Conservation (phyloP, 1,140 invertebrate species). For the Plodia interpunctella region DNA sequence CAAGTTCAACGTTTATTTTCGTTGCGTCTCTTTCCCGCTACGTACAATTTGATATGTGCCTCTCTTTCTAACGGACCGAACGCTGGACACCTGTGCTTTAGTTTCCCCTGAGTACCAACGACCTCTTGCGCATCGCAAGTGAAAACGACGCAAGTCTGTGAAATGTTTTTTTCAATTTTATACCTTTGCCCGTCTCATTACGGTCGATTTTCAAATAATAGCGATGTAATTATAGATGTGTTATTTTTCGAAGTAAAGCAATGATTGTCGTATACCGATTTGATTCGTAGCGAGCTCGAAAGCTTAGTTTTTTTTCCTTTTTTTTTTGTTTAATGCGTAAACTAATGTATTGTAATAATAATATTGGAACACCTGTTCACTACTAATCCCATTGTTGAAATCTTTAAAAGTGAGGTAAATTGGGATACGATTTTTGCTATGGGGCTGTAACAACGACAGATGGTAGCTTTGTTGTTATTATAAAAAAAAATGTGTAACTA, state of each 20-base stretch:
- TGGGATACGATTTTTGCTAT: constrained; percentile 20
- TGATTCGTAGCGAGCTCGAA: constrained; percentile 65
- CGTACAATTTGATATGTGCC: constrained; percentile 25
- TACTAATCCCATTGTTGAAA: constrained; percentile 61
- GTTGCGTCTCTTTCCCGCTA: constrained; percentile 51
- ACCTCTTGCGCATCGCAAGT: constrained; percentile 49
- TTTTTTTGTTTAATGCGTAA: constrained; percentile 61
- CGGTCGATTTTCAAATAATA: constrained; percentile 23
- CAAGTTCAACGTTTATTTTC: constrained; percentile 76
- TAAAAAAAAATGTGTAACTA: no score
- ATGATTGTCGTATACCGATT: constrained; percentile 75
- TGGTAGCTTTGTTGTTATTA: no score
- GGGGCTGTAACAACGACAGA: constrained; percentile 15
- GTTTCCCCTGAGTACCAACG: constrained; percentile 75
- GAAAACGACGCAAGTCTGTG: constrained; percentile 42
- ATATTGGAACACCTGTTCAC: constrained; percentile 69
- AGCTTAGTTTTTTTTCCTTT: constrained; percentile 33
- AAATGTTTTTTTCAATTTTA: constrained; percentile 23
- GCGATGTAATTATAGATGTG: constrained; percentile 52
- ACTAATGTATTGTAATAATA: constrained; percentile 72
- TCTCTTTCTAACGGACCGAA: constrained; percentile 56
- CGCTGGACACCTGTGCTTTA: constrained; percentile 77
- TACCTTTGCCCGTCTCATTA: constrained; percentile 21
- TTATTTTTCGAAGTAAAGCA: constrained; percentile 65
- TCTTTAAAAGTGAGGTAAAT: constrained; percentile 47